Conservation (phyloP, 2,888 invertebrate species). For the Caenorhabditis afra region DNA sequence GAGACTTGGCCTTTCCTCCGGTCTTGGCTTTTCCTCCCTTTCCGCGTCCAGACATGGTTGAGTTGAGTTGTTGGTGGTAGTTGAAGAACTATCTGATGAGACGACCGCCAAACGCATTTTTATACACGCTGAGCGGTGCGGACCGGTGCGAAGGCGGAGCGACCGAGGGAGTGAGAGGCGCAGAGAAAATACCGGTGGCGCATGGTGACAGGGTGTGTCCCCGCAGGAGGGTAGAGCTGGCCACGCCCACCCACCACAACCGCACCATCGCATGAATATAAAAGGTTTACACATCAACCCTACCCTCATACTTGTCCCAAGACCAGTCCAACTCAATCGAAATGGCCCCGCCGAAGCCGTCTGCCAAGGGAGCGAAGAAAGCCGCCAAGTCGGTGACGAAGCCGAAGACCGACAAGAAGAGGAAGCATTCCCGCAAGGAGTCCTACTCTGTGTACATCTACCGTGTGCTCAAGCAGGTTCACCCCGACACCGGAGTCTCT, state of each 20-base stretch:
- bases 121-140: too few species aligned
- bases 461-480: constrained; percentile 84
- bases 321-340: constrained; percentile 22
- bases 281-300: too few species aligned
- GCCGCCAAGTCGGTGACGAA: constrained; percentile 72
- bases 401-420: constrained; percentile 77
- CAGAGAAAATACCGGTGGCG: too few species aligned
- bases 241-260: too few species aligned
- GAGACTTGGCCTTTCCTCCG: constrained; percentile 73
- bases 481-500: constrained; percentile 86
- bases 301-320: constrained; percentile 22
- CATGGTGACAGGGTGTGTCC: too few species aligned
- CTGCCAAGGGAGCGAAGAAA: constrained; percentile 79
- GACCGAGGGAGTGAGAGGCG: too few species aligned
- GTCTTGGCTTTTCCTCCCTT: constrained; percentile 82
- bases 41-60: constrained; percentile 87
- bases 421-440: constrained; percentile 74
- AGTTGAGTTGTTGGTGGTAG: too few species aligned
- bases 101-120: too few species aligned
- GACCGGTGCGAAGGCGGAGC: too few species aligned
- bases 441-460: constrained; percentile 83
- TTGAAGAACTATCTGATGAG: too few species aligned
- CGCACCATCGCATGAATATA: too few species aligned
- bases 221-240: too few species aligned
- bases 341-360: constrained; percentile 77